Base-by-base conservation (phyloP, 2,113 vertebrate species). In the Thymallus thymallus region DNA sequence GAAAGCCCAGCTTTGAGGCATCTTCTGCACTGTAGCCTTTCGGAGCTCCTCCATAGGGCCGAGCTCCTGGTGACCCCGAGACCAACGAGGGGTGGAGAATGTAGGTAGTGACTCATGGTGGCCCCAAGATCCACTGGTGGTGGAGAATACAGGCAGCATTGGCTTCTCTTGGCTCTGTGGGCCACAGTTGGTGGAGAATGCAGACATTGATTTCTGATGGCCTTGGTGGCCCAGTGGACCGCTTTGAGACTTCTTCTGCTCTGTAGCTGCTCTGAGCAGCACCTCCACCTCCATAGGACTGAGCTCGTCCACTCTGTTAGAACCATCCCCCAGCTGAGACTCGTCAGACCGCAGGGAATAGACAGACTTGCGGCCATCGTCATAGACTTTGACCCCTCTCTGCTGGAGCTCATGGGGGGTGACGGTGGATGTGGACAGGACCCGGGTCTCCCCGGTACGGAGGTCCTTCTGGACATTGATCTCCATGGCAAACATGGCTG, bases 271-370 rank as follows among this genome's bases (percentile, higher is more conserved):
- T 71, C 92, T 90, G 71, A 96, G 85, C 32, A 97, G 86, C 7
- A 95, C 92, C 58, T 94, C 93, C 67, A 97, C 95, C 69, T 98
- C 95, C 0, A 88, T 71, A n/a, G 94, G 91, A 2, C 92, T 94
- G 60, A 96, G 92, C 75, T 91, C 90, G 14, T 92, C 89, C 0
- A 90, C 81, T 30, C 88, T 84, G 0, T 91, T 92, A 68, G 83
- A 78, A 30, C 75, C 84, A 48, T 81, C 83, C 2, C 29, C 75
- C 30, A 82, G 69, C 48, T 75, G 30, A 4, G 26, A 76, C 6
- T 76, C 89, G 20, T 89, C 83, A 67, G 88, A 83, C 35, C 89
- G 82, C 10, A 95, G 83, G 6, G 93, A 93, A 3, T 93, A 94
- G 4, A 96, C 91, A 24, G 94, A 95, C 86, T 94, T 97, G 10